Conservation (phyloP, 1,140 invertebrate species). For the Drosophila funebris region DNA sequence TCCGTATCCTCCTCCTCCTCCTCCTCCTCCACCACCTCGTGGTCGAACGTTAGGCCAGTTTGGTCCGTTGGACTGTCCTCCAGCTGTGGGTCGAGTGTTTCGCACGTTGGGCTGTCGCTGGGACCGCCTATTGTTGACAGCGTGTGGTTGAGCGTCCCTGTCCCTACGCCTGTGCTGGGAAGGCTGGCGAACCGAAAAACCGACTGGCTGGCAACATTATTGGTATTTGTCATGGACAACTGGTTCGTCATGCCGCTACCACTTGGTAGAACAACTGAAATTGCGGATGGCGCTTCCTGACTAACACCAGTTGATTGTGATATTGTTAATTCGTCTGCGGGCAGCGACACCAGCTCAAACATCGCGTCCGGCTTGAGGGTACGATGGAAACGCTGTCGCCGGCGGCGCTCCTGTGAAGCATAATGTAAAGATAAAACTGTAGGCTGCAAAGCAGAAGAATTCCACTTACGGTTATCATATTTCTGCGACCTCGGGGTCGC, state of each 20-base stretch:
- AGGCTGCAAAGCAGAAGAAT: neutral
- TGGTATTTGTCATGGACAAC: neutral
- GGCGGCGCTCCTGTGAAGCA: conserved; percentile 11
- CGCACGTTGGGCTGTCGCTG: neutral
- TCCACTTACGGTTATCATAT: conserved; percentile 18
- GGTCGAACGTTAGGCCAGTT: neutral
- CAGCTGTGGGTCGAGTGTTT: neutral
- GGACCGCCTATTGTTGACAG: too few species aligned
- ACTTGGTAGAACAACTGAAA: neutral
- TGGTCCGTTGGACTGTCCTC: neutral
- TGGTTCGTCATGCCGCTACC: neutral
- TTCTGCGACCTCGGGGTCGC: neutral
- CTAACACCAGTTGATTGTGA: neutral
- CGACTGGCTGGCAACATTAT: conserved; percentile 29
- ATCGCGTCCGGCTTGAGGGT: conserved; percentile 21
- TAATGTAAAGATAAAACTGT: neutral
- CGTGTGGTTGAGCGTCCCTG: neutral
- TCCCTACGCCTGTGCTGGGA: conserved; percentile 18
- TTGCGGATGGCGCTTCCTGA: neutral
- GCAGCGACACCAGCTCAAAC: conserved; percentile 22
- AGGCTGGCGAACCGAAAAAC: conserved; percentile 56
- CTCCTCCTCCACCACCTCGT: neutral
- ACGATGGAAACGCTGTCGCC: conserved; percentile 24
- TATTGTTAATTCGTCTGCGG: neutral
- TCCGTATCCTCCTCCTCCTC: neutral